Base-by-base conservation (phyloP, 2,888 invertebrate species). In the Euphydryas editha region DNA sequence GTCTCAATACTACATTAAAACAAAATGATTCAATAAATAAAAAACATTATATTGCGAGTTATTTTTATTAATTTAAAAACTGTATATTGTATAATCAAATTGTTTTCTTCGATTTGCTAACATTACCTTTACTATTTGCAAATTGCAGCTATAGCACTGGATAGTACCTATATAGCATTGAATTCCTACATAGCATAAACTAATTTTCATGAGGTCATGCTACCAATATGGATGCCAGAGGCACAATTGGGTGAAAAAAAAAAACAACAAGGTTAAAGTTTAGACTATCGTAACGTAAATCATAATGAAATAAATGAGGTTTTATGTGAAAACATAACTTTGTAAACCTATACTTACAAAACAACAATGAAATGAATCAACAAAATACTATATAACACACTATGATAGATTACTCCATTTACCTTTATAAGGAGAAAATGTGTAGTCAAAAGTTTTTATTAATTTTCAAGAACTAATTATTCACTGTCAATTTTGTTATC, bases 241-340 rank as follows among this genome's bases (percentile, higher is more conserved):
- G 81, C 81, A 72, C 77, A 69, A 69, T 70, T 75, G 78, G 81
- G 81, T 78, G 72, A 59, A 46, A 67, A 62, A 59, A 46, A 67
- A 62, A 44, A 65, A 65, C 69, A 63, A 69, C 74, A 78, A 78
- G 78, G 78, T 70, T 73, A 73, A 61, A 57, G 21, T 0, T 47
- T 58, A 30, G 37, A 39, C 56, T n/a, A 59, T 18, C 47, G 18
- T 20, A 47, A 47, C 11, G 10, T 13, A 3, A 5, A 20, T 5
- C 10, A 47, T 13, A 39, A 39, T 15, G 3, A 13, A 11, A 3
- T 39, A 11, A 13, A 15, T 39, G 39, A 39, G 39, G 39, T 39
- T 13, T 11, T 3, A 39, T 8, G 11, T 11, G 15, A 44, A 15
- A n/a, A 44, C n/a, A 44, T n/a, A 44, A 44, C 7, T 15, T 39